Base-by-base conservation (phyloP, 2,888 invertebrate genomes). In the Tetheella fluctuosa region DNA sequence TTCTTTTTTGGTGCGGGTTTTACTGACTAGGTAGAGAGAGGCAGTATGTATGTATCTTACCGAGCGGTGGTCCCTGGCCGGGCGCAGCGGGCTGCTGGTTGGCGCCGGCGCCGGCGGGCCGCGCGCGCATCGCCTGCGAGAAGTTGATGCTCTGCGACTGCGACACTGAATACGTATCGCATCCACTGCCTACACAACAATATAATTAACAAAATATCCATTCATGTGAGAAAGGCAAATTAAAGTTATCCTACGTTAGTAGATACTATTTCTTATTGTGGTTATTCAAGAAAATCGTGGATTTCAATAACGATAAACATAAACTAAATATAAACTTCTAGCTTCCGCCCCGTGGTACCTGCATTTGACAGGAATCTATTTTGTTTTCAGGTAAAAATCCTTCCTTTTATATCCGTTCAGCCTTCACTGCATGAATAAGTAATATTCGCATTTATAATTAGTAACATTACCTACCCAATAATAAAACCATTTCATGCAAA, bases 131-230 rank as follows among this genome's bases (percentile, higher is more conserved):
- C 79, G 96, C 96, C 81, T 97, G 97, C 28, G 96, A 96, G 86
- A 97, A 97, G 91, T 96, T 97, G 83, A 97, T 97, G 68, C 97
- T 97, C 88, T 97, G 97, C 73, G 96, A 95, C 91, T 97, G 97
- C 48, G 97, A 96, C 84, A 97, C 95, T 52, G 96, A 95, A 83
- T 97, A 97, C 48, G 91, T 73, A 67, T 95, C 95, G 71, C 93
- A 92, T 53, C 93, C 93, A 59, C 89, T 86, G 56, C 91, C 91
- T 87, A 83, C n/a, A 81, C 6, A 48, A 17, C 0, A 8, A 48
- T 39, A 20, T 48, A 8, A 10, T 20, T 0, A 0, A 3, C n/a
- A 42, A 34, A 34, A 34, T 34, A 34, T 34, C 1, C 34, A 6
- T 25, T 25, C 25, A 25, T 4, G 25, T 25, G 25, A 25, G 2